Evolutionary conservation across 2,113 vertebrate genomes (phyloP), one percentile per base, ranked within the genome.

Genomic region (Anarhynchus alexandrinus): DNA sequence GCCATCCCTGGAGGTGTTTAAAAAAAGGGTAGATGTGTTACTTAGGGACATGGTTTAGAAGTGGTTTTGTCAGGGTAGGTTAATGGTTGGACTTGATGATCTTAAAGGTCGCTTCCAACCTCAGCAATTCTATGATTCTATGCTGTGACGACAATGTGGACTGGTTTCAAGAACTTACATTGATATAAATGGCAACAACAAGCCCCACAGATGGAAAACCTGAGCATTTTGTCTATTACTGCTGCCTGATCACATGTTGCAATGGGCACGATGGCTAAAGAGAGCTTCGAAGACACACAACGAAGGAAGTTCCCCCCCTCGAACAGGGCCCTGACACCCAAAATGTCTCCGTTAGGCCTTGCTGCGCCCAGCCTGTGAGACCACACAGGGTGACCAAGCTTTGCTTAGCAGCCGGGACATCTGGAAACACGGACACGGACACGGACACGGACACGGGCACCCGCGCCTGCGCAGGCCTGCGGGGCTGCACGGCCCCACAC

Each of bases 261-360:
- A 7, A 16, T 0, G 16, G 0, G 6, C 11, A 2, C 1, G 34
- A 32, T 70, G 30, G 1, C 1, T 3, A 5, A 17, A 6, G 5
- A 6, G 5, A 15, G 27, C 12, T 58, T 49, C 54, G 13, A 3
- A 1, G 27, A 8, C 9, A 15, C 20, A 0, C 17, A 20, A 2
- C 0, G n/a, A 79, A 12, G 29, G 36, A 59, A 32, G 11, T 12
- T 45, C 4, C 29, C 32, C 2, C 3, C 6, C 12, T 69, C 36
- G 4, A 43, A 32, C 6, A 7, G 0, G 11, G 16, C 0, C 17
- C 7, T 14, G 6, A 2, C 29, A 11, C 20, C 18, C 9, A 2
- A 5, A 18, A 1, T 2, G 15, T 8, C 26, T 18, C 15, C 2
- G 7, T 8, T 3, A 25, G 15, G 5, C 34, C 21, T 21, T 12